Base-by-base conservation (phyloP, 2,888 invertebrate species). In the Ophonus ardosiacus region DNA sequence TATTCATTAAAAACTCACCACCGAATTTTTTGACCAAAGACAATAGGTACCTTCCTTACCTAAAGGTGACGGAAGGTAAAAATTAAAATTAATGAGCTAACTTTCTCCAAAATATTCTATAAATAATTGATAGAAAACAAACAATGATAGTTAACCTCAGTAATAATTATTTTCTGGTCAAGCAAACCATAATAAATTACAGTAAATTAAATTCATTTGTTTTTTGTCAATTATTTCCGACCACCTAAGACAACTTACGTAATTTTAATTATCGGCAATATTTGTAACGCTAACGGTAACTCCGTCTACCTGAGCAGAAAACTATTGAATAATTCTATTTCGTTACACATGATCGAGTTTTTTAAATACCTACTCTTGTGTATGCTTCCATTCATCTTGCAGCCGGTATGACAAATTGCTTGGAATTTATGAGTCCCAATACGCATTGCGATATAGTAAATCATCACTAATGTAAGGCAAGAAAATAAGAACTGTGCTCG, bases 241-340 rank as follows among this genome's bases (percentile, higher is more conserved):
- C 13, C 68, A 24, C n/a, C 24, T 61, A 61, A 17, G 18, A 56
- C 56, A 59, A 63, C n/a, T 65, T 65, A 68, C 31, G 68, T 68
- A 68, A 13, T n/a, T 8, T 0, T 38, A 38, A 68, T 68, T 68
- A 38, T 68, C n/a, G 24, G 18, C 10, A 63, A 63, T 63, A 63
- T 68, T 31, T 31, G 68, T 40, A 31, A n/a, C n/a, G 38, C 31
- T 68, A 68, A 68, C 68, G 68, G 68, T 68, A 68, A 38, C 13
- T 68, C 31, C 38, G 31, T 24, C 68, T 68, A 68, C 68, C 68
- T 68, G 68, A 68, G 38, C 63, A 24, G 68, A 38, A 74, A 74
- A 51, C 74, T 83, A 83, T 83, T 83, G 83, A 83, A 83, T 83
- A 83, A 76, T 83, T 74, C 24, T 74, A 83, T 76, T 83, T 83